Base-by-base conservation (phyloP, 1,140 invertebrate species). In the Drosophila auraria region DNA sequence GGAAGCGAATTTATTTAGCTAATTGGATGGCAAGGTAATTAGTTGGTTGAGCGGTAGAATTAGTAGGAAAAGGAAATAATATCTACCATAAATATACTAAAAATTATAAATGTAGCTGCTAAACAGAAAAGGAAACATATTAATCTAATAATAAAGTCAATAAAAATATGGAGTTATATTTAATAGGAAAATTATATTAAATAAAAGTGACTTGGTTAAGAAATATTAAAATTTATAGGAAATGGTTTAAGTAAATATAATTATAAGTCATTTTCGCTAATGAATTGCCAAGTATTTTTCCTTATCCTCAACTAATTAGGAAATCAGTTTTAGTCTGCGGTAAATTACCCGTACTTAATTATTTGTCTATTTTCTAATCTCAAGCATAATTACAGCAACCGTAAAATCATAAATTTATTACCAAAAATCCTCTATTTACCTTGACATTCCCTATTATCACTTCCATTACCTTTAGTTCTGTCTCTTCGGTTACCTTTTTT, bases 1-100 rank as follows among this genome's bases (percentile, higher is more conserved):
- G 77, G 53, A 11, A 23, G 54, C 40, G 59, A 12, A 45, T 15
- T 77, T 68, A 42, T 72, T 50, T 49, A 44, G 45, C 72, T 89
- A 84, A 89, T 87, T 87, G 81, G 84, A 74, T 69, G 61, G 44
- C 50, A 25, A 23, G 45, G 36, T 51, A 78, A 68, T 70, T 72
- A 86, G 72, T 64, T 71, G 76, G 30, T 38, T 73, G 53, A 30
- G 25, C 49, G 27, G 20, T 12, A 17, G 40, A 75, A 57, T 47
- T 17, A 25, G 36, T 14, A 15, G 36, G 36, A 42, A 58, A 40
- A 57, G 6, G 27, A 7, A 30, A 30, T 30, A 30, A 30, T 1
- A 30, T 5, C 27, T 30, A 30, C 27, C 27, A 30, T 1, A 7
- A 27, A 5, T 30, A 30, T 27, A 0, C 0, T 6, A 27, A 27